Conservation (phyloP, 1,140 invertebrate genomes). For the Pseudomyrmex dendroicus region DNA sequence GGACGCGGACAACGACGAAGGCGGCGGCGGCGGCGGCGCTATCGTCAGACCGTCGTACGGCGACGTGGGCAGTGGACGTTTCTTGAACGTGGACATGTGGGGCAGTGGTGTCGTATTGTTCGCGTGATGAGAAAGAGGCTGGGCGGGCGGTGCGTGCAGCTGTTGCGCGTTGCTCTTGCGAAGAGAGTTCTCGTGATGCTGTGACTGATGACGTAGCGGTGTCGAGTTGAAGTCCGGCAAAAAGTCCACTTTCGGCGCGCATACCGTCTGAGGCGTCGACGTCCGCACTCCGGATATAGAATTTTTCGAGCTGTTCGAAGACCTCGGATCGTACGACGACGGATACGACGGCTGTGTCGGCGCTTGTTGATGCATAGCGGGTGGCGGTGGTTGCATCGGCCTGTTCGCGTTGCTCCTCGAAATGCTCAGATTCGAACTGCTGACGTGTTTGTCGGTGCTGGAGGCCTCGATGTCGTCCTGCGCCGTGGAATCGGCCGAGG, state of each 20-base stretch:
- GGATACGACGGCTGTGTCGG: constrained; percentile 55
- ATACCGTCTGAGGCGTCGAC: constrained; percentile 79
- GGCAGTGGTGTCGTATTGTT: constrained; percentile 74
- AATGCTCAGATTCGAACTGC: constrained; percentile 63
- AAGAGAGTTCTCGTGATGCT: constrained; percentile 67
- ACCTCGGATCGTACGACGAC: constrained; percentile 69
- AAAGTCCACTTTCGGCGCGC: constrained; percentile 90
- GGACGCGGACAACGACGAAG: constrained; percentile 54
- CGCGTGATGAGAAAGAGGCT: constrained; percentile 63
- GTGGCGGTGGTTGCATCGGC: constrained; percentile 75
- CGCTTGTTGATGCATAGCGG: constrained; percentile 62
- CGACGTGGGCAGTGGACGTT: constrained; percentile 78
- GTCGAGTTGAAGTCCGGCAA: constrained; percentile 87
- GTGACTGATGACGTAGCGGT: constrained; percentile 75
- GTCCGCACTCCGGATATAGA: constrained; percentile 72
- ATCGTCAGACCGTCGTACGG: constrained; percentile 68
- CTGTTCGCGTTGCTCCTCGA: constrained; percentile 75
- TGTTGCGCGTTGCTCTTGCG: constrained; percentile 71
- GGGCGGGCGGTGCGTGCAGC: constrained; percentile 66
- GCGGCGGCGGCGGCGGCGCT: constrained; percentile 61
- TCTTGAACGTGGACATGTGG: constrained; percentile 83
- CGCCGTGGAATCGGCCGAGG: constrained; percentile 93
- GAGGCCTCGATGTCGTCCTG: constrained; percentile 87
- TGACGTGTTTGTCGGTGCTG: constrained; percentile 72
- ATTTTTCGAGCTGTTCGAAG: constrained; percentile 63